Conservation (phyloP, 2,797 vertebrate genomes). For the Macropus fuliginosus region DNA sequence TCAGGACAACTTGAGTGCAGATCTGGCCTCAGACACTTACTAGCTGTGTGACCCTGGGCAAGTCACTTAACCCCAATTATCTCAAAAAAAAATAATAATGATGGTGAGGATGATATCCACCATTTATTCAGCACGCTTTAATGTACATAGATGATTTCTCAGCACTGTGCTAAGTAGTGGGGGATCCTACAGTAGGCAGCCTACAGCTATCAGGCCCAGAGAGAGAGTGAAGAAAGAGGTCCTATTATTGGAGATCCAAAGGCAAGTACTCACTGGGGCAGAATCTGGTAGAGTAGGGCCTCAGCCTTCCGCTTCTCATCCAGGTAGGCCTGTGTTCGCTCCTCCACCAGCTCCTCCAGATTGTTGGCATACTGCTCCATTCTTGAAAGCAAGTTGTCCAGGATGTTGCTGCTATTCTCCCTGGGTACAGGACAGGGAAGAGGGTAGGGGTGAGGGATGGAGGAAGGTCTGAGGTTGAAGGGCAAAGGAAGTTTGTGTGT, state of each 20-base stretch:
- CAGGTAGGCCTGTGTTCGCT: slow-evolving; percentile 94
- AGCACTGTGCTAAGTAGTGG: neutral
- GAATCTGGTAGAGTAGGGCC: slow-evolving; percentile 95
- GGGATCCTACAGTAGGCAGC: neutral
- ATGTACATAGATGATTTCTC: neutral
- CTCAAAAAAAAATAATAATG: neutral
- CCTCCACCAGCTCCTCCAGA: slow-evolving; percentile 96
- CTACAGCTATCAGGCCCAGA: neutral
- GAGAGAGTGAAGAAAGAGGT: neutral
- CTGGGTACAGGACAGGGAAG: slow-evolving; percentile 75
- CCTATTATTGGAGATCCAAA: neutral
- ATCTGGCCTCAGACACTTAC: neutral
- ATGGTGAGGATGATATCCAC: neutral
- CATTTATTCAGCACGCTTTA: neutral
- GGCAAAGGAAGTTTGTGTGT: neutral
- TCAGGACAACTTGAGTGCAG: neutral
- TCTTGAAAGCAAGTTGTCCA: slow-evolving; percentile 95
- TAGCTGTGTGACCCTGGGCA: neutral
- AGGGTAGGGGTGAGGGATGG: rapidly evolving
- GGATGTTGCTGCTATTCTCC: slow-evolving; percentile 93
- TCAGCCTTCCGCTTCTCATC: slow-evolving; percentile 97
- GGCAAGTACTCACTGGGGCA: slow-evolving; percentile 91
- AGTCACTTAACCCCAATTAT: too few relatives aligned
- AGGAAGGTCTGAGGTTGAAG: neutral
- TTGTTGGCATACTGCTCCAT: slow-evolving; percentile 99